Percentiles rank a stretch among this genome's conserved stretches.
phyloP scores from a whole-genome alignment of 53 echinoderm and acorn worm genomes.

The Arbacia lixula region DNA sequence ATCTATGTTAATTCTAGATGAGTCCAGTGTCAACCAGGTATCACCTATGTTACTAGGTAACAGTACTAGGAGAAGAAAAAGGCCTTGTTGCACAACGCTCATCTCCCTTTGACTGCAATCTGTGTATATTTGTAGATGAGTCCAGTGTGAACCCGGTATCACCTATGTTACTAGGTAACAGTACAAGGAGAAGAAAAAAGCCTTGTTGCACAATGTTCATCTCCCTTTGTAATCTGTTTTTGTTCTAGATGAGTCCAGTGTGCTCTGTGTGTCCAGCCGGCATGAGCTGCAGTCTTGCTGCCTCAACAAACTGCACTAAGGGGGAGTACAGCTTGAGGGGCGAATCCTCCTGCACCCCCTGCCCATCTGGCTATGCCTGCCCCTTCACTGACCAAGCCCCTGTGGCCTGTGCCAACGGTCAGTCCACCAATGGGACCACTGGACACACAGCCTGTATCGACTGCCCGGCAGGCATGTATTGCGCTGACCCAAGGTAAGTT shows the following conservation, averaged over 20 bases:
- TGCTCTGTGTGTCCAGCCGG: slow-evolving; percentile 86
- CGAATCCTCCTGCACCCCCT: slow-evolving; percentile 72
- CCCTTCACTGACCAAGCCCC: slow-evolving; percentile 74
- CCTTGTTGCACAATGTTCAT: too few relatives aligned
- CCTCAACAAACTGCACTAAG: slow-evolving; percentile 51
- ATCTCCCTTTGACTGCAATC: too few relatives aligned
- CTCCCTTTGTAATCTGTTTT: not conserved
- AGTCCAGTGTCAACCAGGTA: too few relatives aligned
- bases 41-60: too few relatives aligned
- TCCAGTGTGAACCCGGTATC: too few relatives aligned
- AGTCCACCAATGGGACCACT: slow-evolving; percentile 78
- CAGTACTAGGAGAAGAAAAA: too few relatives aligned
- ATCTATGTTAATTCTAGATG: too few relatives aligned
- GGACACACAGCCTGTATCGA: slow-evolving; percentile 59
- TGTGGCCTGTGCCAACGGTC: slow-evolving; percentile 71
- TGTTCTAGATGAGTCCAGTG: slow-evolving; percentile 64
- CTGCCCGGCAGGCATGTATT: slow-evolving; percentile 81
- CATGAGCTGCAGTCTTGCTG: slow-evolving; percentile 59
- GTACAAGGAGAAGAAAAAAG: too few relatives aligned
- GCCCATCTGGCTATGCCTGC: slow-evolving; percentile 88
- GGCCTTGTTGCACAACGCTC: too few relatives aligned
- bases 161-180: too few relatives aligned
- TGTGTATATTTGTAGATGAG: too few relatives aligned
- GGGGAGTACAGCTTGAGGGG: slow-evolving; percentile 79
- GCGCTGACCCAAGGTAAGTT: slow-evolving; percentile 78